Evolutionary conservation across 2,797 vertebrate species (phyloP).

Genomic region (Varecia variegata): DNA sequence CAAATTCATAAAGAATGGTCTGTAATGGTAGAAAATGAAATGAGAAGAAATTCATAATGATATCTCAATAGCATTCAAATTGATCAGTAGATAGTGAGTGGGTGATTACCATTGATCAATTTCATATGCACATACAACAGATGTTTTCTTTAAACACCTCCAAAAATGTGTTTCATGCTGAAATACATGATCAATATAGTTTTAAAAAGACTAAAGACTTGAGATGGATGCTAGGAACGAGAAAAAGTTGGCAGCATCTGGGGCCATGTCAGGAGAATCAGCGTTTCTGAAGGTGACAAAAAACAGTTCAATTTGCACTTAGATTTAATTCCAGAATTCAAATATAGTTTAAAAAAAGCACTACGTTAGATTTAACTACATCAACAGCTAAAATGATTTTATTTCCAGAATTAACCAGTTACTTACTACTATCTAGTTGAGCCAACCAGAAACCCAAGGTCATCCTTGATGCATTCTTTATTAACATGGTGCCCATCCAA

Average conservation of each 20-base stretch:
- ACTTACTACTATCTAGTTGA: not conserved
- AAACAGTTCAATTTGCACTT: slow-evolving; percentile 4
- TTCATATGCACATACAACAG: not conserved
- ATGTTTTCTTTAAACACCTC: slow-evolving; percentile 36
- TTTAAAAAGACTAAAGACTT: not conserved
- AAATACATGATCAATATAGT: not conserved
- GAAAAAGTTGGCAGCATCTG: not conserved
- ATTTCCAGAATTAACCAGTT: not conserved
- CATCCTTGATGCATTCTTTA: not conserved
- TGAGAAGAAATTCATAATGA: slow-evolving; percentile 72
- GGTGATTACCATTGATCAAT: not conserved
- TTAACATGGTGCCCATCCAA: not conserved
- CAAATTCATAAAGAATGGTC: slow-evolving; percentile 66
- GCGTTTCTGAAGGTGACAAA: not conserved
- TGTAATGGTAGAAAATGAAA: slow-evolving; percentile 72
- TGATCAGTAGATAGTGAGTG: not conserved
- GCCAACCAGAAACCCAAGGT: not conserved
- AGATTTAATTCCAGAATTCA: not conserved
- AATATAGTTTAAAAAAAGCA: not conserved
- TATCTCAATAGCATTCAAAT: slow-evolving; percentile 28
- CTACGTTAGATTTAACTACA: not conserved
- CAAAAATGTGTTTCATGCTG: not conserved
- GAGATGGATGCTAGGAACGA: not conserved
- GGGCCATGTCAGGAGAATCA: not conserved
- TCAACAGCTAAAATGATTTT: not conserved